phyloP scores from a whole-genome alignment of 1,140 invertebrate genomes.

The Rhopalosiphum padi region DNA sequence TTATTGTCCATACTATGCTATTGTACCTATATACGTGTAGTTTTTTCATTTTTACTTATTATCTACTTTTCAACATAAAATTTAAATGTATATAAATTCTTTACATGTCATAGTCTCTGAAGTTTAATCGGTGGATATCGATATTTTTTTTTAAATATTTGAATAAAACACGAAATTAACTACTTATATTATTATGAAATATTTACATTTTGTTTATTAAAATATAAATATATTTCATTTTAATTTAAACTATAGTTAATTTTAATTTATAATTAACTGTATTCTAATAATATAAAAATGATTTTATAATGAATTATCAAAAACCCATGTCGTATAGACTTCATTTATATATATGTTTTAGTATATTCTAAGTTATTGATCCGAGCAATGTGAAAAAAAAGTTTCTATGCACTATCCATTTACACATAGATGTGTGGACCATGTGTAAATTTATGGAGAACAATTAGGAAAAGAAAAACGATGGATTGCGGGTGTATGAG shows the following conservation, averaged over 20 bases:
- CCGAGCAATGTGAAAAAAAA: neutral
- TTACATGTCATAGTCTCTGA: neutral
- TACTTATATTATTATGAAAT: neutral
- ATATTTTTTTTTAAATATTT: neutral
- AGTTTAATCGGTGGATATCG: neutral
- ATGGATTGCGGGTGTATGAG: neutral
- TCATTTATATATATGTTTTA: neutral
- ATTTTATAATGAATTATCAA: neutral
- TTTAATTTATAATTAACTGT: neutral
- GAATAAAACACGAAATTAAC: neutral
- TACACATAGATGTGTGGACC: neutral
- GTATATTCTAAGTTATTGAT: neutral
- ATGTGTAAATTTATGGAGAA: slow-evolving; percentile 21
- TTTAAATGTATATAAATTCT: neutral
- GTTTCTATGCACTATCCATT: neutral
- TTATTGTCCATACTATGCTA: neutral
- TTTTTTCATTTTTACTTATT: neutral
- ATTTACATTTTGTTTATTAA: neutral
- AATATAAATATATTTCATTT: too few relatives aligned
- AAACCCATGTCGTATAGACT: neutral
- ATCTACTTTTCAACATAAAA: neutral
- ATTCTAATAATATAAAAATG: neutral
- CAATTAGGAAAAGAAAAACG: slow-evolving; percentile 40
- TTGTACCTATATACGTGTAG: neutral
- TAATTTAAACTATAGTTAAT: neutral